phyloP scores from a whole-genome alignment of 2,113 vertebrate genomes.

The Microcebus ravelobensis region DNA sequence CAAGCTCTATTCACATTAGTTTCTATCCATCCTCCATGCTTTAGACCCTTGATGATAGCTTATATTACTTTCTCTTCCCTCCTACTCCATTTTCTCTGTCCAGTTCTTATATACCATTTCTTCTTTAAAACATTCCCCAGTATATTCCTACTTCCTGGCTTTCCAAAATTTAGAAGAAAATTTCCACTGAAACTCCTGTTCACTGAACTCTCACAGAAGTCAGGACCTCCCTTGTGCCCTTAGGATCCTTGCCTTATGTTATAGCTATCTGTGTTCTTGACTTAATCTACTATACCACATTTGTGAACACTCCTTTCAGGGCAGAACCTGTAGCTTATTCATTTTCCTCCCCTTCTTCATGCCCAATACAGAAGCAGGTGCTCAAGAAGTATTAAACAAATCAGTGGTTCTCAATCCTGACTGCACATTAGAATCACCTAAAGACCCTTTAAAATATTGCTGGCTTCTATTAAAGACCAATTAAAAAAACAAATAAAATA shows the following conservation, averaged over 20 bases:
- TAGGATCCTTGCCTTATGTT: not conserved
- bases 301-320: not conserved
- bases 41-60: not conserved
- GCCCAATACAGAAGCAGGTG: not conserved
- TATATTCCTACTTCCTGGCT: not conserved
- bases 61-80: not conserved
- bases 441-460: not conserved
- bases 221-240: not conserved
- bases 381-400: conserved; percentile 45
- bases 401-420: not conserved
- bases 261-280: not conserved
- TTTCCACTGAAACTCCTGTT: not conserved
- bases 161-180: conserved; percentile 10
- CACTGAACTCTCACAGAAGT: not conserved
- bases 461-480: not conserved
- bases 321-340: conserved; percentile 16
- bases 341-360: not conserved
- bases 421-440: not conserved
- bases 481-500: conserved; percentile 44
- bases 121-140: not conserved
- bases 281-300: not conserved
- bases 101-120: not conserved
- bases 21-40: not conserved
- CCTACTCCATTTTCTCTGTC: not conserved
- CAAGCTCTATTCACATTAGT: not conserved